These are phyloP conservation scores for Eugnorisma glareosa DNA, from an alignment of 2,888 invertebrate genomes.

Conservation along the genomic window DNA sequence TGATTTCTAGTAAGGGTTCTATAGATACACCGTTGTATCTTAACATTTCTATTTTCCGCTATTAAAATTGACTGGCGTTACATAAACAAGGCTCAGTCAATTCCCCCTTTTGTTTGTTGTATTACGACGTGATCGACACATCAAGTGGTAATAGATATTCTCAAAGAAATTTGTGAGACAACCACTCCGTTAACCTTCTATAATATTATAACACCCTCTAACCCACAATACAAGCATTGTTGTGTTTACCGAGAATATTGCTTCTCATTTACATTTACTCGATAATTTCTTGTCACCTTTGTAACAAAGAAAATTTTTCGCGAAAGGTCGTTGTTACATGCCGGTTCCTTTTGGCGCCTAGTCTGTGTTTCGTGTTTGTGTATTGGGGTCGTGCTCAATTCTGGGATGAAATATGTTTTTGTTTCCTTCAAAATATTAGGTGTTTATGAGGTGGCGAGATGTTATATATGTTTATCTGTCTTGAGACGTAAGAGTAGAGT, in stretches of 20 bases:
- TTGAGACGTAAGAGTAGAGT: constrained; percentile 7
- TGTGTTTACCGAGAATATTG: constrained; percentile 47
- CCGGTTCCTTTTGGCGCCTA: constrained; percentile 42
- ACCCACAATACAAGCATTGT: constrained; percentile 36
- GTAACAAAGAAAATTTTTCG: constrained; percentile 9
- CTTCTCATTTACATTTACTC: constrained; percentile 37
- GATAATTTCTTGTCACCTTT: constrained; percentile 19
- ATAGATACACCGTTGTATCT: background rate
- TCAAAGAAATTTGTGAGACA: constrained; percentile 38
- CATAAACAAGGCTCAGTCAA: constrained; percentile 26
- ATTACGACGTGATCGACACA: constrained; percentile 13
- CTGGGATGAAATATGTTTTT: constrained; percentile 48
- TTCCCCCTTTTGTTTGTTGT: constrained; percentile 25
- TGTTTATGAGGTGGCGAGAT: constrained; percentile 28
- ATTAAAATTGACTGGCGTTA: constrained; percentile 10
- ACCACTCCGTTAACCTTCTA: constrained; percentile 16
- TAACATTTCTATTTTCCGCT: background rate
- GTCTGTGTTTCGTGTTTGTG: constrained; percentile 36
- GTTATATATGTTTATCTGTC: constrained; percentile 18
- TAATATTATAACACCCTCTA: constrained; percentile 16
- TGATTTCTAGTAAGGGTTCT: background rate
- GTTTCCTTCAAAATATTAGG: constrained; percentile 40
- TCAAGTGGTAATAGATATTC: constrained; percentile 5
- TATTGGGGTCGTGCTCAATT: constrained; percentile 51
- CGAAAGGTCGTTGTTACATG: constrained; percentile 34